phyloP scores from a whole-genome alignment of 37 sponge, comb jelly and placozoan genomes.

The Agelas oroides region DNA sequence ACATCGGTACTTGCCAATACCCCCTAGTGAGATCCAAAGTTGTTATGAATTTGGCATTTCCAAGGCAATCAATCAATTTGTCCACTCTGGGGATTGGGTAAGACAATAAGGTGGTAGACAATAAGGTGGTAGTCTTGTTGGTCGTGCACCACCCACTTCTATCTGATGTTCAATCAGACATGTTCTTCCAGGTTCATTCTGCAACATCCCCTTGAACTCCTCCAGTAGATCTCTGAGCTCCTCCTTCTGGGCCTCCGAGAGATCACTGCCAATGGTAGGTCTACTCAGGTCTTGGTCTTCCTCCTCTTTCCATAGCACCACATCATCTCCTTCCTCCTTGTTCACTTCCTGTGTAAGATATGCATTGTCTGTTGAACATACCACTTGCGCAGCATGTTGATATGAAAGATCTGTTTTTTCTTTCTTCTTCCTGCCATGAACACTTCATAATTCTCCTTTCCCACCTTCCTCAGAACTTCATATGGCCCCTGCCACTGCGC shows the following conservation, averaged over 20 bases:
- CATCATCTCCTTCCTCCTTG: too few relatives aligned
- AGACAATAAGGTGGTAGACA: constrained; percentile 34
- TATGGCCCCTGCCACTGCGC: constrained; percentile 61
- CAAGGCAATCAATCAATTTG: constrained; percentile 56
- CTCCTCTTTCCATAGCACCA: too few relatives aligned
- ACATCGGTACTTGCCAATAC: constrained; percentile 66
- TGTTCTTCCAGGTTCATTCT: constrained; percentile 25
- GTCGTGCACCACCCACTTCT: constrained; percentile 7
- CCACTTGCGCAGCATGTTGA: constrained; percentile 43
- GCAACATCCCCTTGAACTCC: constrained; percentile 53
- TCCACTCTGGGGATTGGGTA: constrained; percentile 76
- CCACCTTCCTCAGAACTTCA: constrained; percentile 15
- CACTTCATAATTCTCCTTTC: constrained; percentile 49
- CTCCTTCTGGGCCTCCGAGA: constrained; percentile 25
- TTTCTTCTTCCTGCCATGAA: constrained; percentile 15
- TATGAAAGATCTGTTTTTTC: constrained; percentile 23
- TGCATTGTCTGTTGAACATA: not conserved
- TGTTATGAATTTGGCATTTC: constrained; percentile 46
- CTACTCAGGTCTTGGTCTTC: too few relatives aligned
- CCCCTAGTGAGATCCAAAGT: constrained; percentile 54
- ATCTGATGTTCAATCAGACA: constrained; percentile 43
- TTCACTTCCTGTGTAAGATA: too few relatives aligned
- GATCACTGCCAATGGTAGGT: too few relatives aligned
- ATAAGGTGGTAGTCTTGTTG: constrained; percentile 42
- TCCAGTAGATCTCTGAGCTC: constrained; percentile 15